A percentile compares a stretch with the other conserved stretches of the same genome.
phyloP scores from a whole-genome alignment of 2,113 vertebrate species.

The Sporophila hypoxantha region DNA sequence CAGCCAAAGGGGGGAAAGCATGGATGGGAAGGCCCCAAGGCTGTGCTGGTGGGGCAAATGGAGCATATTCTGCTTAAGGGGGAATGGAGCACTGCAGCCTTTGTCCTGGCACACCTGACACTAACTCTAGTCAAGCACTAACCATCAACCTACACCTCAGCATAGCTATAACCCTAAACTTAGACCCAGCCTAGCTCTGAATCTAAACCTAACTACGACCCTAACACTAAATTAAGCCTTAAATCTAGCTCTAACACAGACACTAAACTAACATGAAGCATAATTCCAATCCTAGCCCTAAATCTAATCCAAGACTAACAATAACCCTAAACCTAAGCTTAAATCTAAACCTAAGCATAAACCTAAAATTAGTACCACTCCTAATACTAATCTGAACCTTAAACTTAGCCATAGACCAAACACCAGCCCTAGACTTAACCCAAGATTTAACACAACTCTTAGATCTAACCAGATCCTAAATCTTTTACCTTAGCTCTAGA shows the following conservation, averaged over 20 bases:
- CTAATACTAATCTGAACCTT: neutral
- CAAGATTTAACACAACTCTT: neutral
- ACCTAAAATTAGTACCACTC: neutral
- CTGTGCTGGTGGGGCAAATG: neutral
- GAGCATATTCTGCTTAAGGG: neutral
- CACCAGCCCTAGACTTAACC: rapidly evolving
- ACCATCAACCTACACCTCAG: neutral
- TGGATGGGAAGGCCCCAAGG: neutral
- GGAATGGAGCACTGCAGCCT: neutral
- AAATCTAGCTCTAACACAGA: neutral
- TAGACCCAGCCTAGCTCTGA: neutral
- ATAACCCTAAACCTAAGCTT: neutral
- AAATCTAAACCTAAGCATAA: neutral
- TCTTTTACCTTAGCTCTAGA: neutral
- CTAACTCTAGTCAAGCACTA: too few species aligned
- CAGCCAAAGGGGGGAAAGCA: rapidly evolving
- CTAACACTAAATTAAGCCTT: neutral
- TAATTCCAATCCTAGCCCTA: neutral
- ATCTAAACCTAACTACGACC: neutral
- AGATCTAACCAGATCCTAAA: too few species aligned
- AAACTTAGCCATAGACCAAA: neutral
- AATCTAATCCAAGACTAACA: neutral
- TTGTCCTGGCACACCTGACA: neutral
- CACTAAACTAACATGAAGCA: neutral
- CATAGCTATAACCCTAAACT: neutral